Conservation (phyloP, 2,113 vertebrate species). For the Balaeniceps rex region DNA sequence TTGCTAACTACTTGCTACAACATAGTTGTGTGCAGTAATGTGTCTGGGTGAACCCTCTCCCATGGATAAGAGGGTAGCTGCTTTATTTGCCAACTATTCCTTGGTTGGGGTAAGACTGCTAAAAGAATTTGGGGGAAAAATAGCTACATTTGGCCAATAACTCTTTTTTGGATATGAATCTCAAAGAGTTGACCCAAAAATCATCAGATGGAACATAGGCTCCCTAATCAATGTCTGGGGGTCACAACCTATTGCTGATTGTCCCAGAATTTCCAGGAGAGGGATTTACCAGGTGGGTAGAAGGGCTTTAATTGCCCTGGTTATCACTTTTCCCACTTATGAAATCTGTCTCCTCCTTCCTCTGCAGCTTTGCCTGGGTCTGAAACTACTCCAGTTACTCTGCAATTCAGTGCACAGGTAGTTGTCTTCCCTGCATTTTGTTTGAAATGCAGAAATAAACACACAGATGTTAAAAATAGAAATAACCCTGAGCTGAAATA, state of each 20-base stretch:
- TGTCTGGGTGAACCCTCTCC: neutral
- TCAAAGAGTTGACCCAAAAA: neutral
- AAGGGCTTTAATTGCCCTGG: neutral
- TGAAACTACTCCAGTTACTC: neutral
- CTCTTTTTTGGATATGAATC: neutral
- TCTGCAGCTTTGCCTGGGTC: neutral
- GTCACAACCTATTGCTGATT: neutral
- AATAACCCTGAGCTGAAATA: constrained; percentile 7
- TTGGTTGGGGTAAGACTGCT: neutral
- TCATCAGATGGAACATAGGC: neutral
- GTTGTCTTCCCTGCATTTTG: neutral
- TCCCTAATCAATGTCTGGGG: neutral
- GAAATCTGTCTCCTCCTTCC: neutral
- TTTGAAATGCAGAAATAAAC: constrained; percentile 9
- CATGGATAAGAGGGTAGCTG: neutral
- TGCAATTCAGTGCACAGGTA: neutral
- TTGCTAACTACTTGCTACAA: constrained; percentile 14
- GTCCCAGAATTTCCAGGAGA: neutral
- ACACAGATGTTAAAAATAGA: constrained; percentile 3
- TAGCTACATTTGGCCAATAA: neutral
- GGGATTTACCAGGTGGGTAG: neutral
- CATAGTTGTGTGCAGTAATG: neutral
- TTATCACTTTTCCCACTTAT: neutral
- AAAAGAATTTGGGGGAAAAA: neutral
- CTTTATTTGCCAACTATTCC: neutral